A percentile compares a stretch with the other conserved stretches of the same genome.
phyloP scores from a whole-genome alignment of 1,140 invertebrate genomes.

The Drosophila murphyi region DNA sequence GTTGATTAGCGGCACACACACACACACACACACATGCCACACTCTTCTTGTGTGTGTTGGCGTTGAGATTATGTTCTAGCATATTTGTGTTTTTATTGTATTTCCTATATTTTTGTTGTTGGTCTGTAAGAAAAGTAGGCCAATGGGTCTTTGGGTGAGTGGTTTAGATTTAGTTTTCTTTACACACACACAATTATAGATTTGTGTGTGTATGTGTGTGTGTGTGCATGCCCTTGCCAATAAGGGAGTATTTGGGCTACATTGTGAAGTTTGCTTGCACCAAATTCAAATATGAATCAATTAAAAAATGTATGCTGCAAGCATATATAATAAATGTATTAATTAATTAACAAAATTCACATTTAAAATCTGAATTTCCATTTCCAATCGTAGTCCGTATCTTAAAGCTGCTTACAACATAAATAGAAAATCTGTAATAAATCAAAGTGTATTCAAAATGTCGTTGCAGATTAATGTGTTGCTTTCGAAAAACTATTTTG shows the following conservation, averaged over 20 bases:
- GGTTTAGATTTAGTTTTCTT: constrained; percentile 70
- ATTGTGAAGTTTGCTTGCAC: constrained; percentile 4
- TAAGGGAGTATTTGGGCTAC: constrained; percentile 24
- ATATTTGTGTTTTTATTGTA: constrained; percentile 62
- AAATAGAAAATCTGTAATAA: background rate
- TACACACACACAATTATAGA: constrained; percentile 5
- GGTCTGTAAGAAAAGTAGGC: constrained; percentile 76
- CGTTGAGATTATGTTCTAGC: constrained; percentile 80
- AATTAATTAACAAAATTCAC: background rate
- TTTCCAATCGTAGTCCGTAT: too few species aligned
- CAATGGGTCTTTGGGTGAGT: constrained; percentile 81
- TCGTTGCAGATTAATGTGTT: background rate
- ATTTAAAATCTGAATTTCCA: background rate
- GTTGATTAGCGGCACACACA: constrained; percentile 46
- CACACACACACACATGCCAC: constrained; percentile 34
- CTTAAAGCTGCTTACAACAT: too few species aligned
- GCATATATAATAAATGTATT: background rate
- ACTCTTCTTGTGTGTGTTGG: constrained; percentile 65
- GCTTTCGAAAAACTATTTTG: background rate
- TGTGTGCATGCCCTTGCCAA: constrained; percentile 44
- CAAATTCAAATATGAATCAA: background rate
- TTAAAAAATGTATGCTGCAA: background rate
- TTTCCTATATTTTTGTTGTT: constrained; percentile 51
- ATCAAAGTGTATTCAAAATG: constrained; percentile 5
- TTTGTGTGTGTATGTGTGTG: constrained; percentile 4